Conservation (phyloP, 2,113 vertebrate species). For the Phalacrocorax carbo region DNA sequence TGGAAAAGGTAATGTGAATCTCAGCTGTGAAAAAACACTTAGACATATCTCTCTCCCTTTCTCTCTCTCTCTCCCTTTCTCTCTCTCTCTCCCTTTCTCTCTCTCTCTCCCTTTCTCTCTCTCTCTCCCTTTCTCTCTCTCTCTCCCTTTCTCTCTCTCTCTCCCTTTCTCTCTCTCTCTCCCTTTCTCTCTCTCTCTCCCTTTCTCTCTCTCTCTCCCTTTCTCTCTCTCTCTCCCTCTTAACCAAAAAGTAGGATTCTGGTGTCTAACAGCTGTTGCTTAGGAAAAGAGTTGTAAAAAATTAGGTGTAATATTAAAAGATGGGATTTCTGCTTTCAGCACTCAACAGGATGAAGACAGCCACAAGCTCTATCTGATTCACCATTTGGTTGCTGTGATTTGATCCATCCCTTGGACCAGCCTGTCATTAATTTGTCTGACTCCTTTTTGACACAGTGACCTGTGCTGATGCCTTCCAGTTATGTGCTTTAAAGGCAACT, state of each 20-base stretch:
- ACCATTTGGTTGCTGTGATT: neutral
- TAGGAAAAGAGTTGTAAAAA: neutral
- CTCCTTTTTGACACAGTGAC: neutral
- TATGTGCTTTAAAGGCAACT: neutral
- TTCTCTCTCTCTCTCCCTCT: neutral
- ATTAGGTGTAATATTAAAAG: neutral
- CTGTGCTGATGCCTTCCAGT: neutral
- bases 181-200: no score
- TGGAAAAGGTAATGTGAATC: neutral
- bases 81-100: no score
- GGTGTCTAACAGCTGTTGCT: neutral
- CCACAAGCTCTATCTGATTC: neutral
- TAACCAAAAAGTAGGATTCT: neutral
- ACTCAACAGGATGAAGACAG: neutral
- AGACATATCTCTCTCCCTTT: neutral
- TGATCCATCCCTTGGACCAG: neutral
- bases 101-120: neutral
- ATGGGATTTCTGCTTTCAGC: neutral
- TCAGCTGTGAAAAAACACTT: neutral
- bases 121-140: neutral
- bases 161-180: no score
- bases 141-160: no score
- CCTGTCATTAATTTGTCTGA: neutral
- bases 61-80: no score
- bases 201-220: no score